Conservation (phyloP, 2,888 invertebrate genomes). For the Thymelicus acteon region DNA sequence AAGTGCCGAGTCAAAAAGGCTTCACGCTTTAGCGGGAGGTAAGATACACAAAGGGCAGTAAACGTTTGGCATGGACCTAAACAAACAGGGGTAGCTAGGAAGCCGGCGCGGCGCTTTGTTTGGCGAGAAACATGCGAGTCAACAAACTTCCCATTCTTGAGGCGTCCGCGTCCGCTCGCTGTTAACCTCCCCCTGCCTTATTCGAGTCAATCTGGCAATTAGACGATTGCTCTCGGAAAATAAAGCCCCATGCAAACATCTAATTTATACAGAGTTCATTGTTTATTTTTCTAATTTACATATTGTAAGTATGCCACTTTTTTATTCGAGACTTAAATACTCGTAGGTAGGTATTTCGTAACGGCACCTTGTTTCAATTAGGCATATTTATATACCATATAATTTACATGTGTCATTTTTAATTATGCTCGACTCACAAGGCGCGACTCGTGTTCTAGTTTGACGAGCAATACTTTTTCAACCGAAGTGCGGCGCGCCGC, state of each 20-base stretch:
- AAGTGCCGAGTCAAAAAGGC: slow-evolving; percentile 83
- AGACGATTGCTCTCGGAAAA: slow-evolving; percentile 26
- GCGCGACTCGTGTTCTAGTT: slow-evolving; percentile 54
- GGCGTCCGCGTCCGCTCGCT: slow-evolving; percentile 46
- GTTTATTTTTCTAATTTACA: background rate
- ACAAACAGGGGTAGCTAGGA: slow-evolving; percentile 84
- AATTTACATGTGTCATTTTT: slow-evolving; percentile 26
- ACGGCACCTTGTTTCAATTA: background rate
- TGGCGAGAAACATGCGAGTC: slow-evolving; percentile 81
- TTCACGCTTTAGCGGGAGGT: slow-evolving; percentile 79
- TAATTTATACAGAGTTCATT: slow-evolving; percentile 7
- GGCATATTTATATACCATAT: background rate
- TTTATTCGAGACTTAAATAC: background rate
- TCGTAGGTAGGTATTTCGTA: background rate
- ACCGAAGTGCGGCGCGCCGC: slow-evolving; percentile 53
- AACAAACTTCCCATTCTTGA: slow-evolving; percentile 62
- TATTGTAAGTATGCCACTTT: background rate
- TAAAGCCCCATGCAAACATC: slow-evolving; percentile 17
- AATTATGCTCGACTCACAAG: slow-evolving; percentile 41
- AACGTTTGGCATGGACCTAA: slow-evolving; percentile 82
- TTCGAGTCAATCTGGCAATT: slow-evolving; percentile 43
- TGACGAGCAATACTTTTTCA: slow-evolving; percentile 63
- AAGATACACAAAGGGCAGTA: slow-evolving; percentile 82
- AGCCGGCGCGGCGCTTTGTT: slow-evolving; percentile 80
- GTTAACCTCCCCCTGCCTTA: slow-evolving; percentile 39